Evolutionary conservation across 2,113 vertebrate genomes (phyloP).

Genomic region (Glaucomys volans): DNA sequence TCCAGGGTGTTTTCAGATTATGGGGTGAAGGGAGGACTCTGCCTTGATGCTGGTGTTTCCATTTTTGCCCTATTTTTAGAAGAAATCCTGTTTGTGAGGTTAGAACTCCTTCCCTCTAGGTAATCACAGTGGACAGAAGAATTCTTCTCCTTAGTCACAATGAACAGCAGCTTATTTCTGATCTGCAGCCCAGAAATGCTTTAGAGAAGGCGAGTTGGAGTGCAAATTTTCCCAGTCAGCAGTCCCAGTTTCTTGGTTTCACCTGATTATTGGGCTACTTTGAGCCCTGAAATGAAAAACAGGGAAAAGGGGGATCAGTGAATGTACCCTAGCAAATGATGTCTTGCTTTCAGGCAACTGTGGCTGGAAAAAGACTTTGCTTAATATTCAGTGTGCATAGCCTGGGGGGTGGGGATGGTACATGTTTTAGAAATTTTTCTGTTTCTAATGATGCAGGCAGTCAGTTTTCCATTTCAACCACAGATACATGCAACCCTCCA

Average conservation of each 20-base stretch:
- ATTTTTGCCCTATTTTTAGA: not conserved
- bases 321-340: not conserved
- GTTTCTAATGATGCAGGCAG: conserved; percentile 52
- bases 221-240: not conserved
- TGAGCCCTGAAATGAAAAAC: not conserved
- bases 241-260: not conserved
- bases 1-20: not conserved
- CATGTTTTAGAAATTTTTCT: conserved; percentile 31
- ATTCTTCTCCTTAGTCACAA: not conserved
- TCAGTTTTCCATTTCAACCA: conserved; percentile 39
- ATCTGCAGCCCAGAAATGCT: not conserved
- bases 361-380: not conserved
- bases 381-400: conserved; percentile 33
- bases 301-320: not conserved
- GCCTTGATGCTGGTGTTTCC: not conserved
- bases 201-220: not conserved
- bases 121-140: not conserved
- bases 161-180: not conserved
- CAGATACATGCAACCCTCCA: not conserved
- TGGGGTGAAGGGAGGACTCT: not conserved
- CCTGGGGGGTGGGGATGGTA: not conserved
- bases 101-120: not conserved
- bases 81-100: not conserved
- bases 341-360: not conserved
- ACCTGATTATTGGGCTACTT: not conserved